Conservation (phyloP, 1,140 invertebrate species). For the Aphelenchoides besseyi region DNA sequence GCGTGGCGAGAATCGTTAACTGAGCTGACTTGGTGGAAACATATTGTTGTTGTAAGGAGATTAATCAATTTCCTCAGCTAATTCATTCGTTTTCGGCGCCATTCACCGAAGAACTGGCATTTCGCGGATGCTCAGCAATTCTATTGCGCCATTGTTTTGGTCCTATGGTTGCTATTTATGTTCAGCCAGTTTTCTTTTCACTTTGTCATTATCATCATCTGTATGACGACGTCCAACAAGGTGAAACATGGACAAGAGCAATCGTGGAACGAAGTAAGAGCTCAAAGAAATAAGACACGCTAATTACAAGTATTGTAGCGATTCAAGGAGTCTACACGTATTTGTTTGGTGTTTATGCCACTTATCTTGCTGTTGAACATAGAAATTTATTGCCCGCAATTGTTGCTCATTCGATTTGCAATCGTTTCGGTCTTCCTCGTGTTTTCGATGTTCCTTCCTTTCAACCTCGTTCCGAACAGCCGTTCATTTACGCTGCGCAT, state of each 20-base stretch:
- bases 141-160: neutral
- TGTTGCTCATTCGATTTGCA: slow-evolving; percentile 13
- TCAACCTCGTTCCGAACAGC: neutral
- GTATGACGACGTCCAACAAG: neutral
- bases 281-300: neutral
- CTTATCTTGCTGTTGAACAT: neutral
- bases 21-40: neutral
- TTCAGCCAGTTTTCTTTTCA: slow-evolving; percentile 9
- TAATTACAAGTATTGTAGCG: slow-evolving; percentile 9
- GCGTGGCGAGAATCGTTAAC: neutral
- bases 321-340: slow-evolving; percentile 16
- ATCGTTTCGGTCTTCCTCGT: slow-evolving; percentile 5
- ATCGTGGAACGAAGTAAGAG: neutral
- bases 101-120: slow-evolving; percentile 17
- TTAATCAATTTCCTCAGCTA: no score
- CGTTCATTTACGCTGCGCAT: slow-evolving; percentile 6
- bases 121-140: slow-evolving; percentile 9
- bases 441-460: neutral
- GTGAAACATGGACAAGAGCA: neutral
- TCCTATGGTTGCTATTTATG: neutral
- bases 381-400: slow-evolving; percentile 4
- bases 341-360: slow-evolving; percentile 15
- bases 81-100: slow-evolving; percentile 15
- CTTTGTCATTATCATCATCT: slow-evolving; percentile 19
- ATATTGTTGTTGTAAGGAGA: slow-evolving; percentile 11